phyloP scores from a whole-genome alignment of 2,797 vertebrate genomes.

The Pelochelys cantorii region DNA sequence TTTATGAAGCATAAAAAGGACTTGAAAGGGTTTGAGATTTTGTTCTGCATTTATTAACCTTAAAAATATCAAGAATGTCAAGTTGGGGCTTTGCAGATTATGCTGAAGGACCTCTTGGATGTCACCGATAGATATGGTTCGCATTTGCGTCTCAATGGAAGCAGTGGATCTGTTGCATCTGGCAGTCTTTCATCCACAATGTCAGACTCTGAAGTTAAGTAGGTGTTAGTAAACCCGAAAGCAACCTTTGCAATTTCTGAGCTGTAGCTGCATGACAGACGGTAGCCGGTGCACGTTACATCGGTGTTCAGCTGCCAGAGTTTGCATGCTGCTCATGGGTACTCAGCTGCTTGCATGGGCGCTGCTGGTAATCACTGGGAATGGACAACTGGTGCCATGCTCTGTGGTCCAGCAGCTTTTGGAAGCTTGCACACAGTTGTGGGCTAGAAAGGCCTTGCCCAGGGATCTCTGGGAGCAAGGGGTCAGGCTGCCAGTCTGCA shows the following conservation, averaged over 20 bases:
- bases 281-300: background rate
- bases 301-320: background rate
- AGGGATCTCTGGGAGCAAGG: no score
- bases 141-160: conserved; percentile 66
- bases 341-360: background rate
- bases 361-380: background rate
- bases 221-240: conserved; percentile 69
- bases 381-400: background rate
- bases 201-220: conserved; percentile 57
- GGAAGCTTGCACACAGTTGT: background rate
- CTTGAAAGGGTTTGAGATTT: conserved; percentile 68
- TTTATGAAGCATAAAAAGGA: conserved; percentile 34
- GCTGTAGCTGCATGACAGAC: background rate
- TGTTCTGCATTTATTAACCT: conserved; percentile 72
- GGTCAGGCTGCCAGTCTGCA: background rate
- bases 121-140: conserved; percentile 59
- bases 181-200: conserved; percentile 63
- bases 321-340: background rate
- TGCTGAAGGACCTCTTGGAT: conserved; percentile 39
- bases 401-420: background rate
- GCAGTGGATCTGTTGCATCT: conserved; percentile 67
- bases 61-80: conserved; percentile 67
- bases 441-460: background rate
- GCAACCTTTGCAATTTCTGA: background rate
- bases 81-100: conserved; percentile 44